These are phyloP conservation scores for Drosophila gunungcola DNA, from an alignment of 1,140 invertebrate species.

Conservation along the genomic window DNA sequence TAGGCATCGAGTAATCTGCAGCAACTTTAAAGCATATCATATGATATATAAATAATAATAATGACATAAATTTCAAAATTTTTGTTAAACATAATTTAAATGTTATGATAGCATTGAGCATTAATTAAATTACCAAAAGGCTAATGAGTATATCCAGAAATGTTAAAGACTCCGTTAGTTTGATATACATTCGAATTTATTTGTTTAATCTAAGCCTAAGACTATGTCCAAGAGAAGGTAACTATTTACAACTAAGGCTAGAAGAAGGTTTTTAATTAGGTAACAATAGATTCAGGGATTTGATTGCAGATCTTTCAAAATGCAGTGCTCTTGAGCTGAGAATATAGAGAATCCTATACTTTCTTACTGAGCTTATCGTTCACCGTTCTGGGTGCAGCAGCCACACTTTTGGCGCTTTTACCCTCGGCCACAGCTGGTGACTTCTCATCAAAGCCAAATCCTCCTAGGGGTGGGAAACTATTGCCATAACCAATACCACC, in stretches of 20 bases:
- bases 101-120: no score
- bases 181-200: conserved; percentile 19
- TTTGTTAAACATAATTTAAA: no score
- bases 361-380: conserved; percentile 76
- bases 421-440: conserved; percentile 52
- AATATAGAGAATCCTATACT: conserved; percentile 19
- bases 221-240: conserved; percentile 39
- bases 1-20: no score
- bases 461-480: conserved; percentile 19
- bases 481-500: conserved; percentile 34
- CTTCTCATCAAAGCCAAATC: conserved; percentile 63
- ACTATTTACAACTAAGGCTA: conserved; percentile 39
- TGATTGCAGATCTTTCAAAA: background rate
- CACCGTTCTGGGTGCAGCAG: conserved; percentile 31
- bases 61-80: no score
- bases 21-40: no score
- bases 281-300: background rate
- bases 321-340: no score
- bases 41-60: no score
- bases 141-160: no score
- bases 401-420: conserved; percentile 63
- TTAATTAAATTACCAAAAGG: no score
- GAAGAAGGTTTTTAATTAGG: background rate
- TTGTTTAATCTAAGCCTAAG: conserved; percentile 42
- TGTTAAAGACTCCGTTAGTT: background rate